Evolutionary conservation across 2,888 invertebrate species (phyloP), one percentile per base, ranked within the genome.

Genomic region (Cosmia pyralina): DNA sequence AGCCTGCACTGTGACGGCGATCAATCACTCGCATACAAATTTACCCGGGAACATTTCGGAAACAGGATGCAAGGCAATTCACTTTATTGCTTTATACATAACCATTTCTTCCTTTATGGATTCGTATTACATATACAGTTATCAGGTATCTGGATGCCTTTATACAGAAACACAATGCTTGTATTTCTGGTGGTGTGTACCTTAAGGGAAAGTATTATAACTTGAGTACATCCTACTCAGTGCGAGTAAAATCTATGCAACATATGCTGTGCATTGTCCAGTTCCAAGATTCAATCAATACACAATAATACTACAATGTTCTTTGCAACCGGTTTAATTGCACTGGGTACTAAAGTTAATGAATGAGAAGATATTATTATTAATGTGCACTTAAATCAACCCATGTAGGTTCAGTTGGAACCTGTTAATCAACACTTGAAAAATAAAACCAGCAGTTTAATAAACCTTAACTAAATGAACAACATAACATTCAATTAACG

Each of bases 31-130:
- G 84, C 89, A 86, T 88, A 90, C 86, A 88, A 89, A 89, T 88
- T 85, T 80, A 77, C 81, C 80, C 82, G 68, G 71, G 77, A 84
- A 82, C 84, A 83, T 88, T 90, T 86, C 84, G 85, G 85, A 84
- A 87, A 88, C 89, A 90, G 89, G 89, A 90, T 86, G 89, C 86
- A 85, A 88, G 90, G 86, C 90, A 90, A 91, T 92, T 90, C 85
- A 79, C 83, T 89, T 90, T 90, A 90, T 90, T 88, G 87, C 88
- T 87, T 85, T 85, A 82, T 86, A 88, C 83, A 84, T 88, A 84
- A 84, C 76, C 82, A 84, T 83, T 85, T 83, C 79, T 87, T 73
- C 72, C 46, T 84, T 77, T 80, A 79, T 83, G 73, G 73, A 74
- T 72, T 69, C 66, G 60, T 83, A 74, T 77, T 83, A 75, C 60